Evolutionary conservation across 2,113 vertebrate species (phyloP).

Genomic region (Xenotilapia flavipinnis): DNA sequence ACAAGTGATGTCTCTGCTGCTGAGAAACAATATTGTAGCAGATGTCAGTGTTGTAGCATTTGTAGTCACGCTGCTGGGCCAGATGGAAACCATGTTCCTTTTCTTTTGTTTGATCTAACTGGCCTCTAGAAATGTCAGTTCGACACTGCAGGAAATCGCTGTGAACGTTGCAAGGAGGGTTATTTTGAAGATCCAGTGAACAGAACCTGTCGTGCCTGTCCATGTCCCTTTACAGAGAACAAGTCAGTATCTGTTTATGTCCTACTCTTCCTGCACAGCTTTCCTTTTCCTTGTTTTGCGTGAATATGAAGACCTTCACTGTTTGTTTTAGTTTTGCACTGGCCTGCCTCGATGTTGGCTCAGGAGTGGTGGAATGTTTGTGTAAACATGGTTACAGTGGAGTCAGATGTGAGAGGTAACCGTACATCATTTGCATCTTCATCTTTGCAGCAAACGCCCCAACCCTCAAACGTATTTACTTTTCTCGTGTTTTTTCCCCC

Average conservation of each 20-base stretch:
- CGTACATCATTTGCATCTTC: background rate
- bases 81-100: background rate
- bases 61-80: background rate
- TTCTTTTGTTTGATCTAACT: background rate
- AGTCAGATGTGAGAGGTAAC: constrained; percentile 75
- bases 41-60: background rate
- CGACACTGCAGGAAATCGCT: constrained; percentile 75
- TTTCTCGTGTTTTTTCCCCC: background rate
- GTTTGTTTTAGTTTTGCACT: constrained; percentile 74
- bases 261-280: background rate
- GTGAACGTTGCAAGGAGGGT: constrained; percentile 80
- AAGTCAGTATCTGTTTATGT: constrained; percentile 62
- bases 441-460: background rate
- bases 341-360: constrained; percentile 70
- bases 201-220: constrained; percentile 74
- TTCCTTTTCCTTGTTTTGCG: background rate
- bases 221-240: constrained; percentile 74
- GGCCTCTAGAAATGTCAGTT: constrained; percentile 75
- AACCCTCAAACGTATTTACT: background rate
- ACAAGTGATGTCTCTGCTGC: background rate
- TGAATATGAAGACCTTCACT: background rate
- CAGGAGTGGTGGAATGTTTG: constrained; percentile 69
- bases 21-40: background rate
- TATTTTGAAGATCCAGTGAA: constrained; percentile 73
- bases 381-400: constrained; percentile 81